Evolutionary conservation across 37 sponge, comb jelly and placozoan species (phyloP).

Genomic region (Crambe crambe): DNA sequence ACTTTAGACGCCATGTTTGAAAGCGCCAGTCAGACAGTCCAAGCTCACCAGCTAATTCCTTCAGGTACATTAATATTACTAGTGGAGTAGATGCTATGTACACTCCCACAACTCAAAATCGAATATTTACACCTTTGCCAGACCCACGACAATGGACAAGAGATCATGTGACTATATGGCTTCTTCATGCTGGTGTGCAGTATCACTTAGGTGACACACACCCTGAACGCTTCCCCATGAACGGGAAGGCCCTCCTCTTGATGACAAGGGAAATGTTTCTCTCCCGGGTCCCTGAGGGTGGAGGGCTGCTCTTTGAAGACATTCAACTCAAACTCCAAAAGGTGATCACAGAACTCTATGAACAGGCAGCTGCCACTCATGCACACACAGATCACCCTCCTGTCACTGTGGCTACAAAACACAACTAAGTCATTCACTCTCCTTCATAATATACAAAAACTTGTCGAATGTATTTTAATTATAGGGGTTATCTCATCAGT

Average conservation of each 20-base stretch:
- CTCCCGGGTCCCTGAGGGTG: constrained; percentile 58
- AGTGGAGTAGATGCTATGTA: too few species aligned
- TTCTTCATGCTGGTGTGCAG: constrained; percentile 17
- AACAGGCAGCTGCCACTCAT: not conserved
- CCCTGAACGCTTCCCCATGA: constrained; percentile 64
- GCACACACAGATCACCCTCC: not conserved
- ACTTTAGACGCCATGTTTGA: not conserved
- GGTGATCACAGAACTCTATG: constrained; percentile 14
- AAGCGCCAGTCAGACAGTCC: not conserved
- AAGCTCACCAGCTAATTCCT: not conserved
- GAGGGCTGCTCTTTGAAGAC: constrained; percentile 69
- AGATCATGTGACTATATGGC: constrained; percentile 50
- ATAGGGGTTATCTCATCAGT: too few species aligned
- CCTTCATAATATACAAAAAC: too few species aligned
- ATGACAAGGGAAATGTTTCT: constrained; percentile 78
- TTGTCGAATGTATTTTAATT: too few species aligned
- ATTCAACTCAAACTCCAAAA: constrained; percentile 59
- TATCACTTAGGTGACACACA: constrained; percentile 32
- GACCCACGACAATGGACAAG: constrained; percentile 51
- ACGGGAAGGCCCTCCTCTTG: constrained; percentile 64
- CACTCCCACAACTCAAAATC: too few species aligned
- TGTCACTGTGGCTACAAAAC: too few species aligned
- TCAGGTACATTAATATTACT: not conserved
- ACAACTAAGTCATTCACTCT: too few species aligned
- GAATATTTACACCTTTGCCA: constrained; percentile 2